These are phyloP conservation scores for Diaphora mendica DNA, from an alignment of 2,888 invertebrate species.

Conservation along the genomic window DNA sequence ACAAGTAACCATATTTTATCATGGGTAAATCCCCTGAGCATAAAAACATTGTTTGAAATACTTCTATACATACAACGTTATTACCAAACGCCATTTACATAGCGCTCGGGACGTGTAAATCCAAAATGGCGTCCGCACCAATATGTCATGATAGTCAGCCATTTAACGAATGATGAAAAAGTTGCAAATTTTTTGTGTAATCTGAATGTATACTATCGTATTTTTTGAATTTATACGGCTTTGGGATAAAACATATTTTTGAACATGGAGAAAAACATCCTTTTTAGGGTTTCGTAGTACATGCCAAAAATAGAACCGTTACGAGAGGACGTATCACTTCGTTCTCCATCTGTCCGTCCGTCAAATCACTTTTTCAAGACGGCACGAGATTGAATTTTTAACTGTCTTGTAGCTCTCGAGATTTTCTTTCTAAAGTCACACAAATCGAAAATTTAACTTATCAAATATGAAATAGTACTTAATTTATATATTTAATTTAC, in stretches of 20 bases:
- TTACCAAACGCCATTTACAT: conserved; percentile 35
- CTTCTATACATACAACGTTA: not conserved
- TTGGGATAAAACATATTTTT: conserved; percentile 25
- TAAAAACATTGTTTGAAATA: conserved; percentile 9
- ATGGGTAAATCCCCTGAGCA: not conserved
- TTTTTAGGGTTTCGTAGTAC: not conserved
- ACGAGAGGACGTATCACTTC: too few species aligned
- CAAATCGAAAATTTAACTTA: too few species aligned
- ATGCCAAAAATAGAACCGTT: not conserved
- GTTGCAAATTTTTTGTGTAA: conserved; percentile 38
- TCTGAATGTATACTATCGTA: conserved; percentile 35
- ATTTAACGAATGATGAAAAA: conserved; percentile 42
- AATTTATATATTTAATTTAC: too few species aligned
- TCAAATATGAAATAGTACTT: too few species aligned
- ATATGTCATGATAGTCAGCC: conserved; percentile 52
- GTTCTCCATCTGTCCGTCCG: too few species aligned
- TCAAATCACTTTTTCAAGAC: too few species aligned
- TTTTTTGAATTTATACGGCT: conserved; percentile 24
- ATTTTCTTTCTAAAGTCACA: too few species aligned
- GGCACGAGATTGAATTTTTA: too few species aligned
- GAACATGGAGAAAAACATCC: conserved; percentile 4
- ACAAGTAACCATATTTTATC: not conserved
- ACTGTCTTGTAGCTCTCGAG: too few species aligned
- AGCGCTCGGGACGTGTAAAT: conserved; percentile 40
- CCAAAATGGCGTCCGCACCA: conserved; percentile 34